Conservation (phyloP, 2,113 vertebrate species). For the Oxygymnocypris stewartii region DNA sequence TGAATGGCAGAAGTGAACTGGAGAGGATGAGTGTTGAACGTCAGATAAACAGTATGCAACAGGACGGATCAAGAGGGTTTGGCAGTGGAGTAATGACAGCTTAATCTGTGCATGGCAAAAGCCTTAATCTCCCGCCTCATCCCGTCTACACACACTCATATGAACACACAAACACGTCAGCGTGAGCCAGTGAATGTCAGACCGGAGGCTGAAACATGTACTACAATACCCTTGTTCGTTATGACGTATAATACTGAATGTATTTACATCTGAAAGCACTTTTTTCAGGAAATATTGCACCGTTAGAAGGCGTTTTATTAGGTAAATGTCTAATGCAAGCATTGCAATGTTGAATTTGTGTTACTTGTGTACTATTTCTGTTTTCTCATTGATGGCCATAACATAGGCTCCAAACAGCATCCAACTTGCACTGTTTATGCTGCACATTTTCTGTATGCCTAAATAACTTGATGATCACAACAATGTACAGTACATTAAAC, state of each 20-base stretch:
- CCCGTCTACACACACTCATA: not conserved
- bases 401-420: too few species aligned
- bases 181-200: not conserved
- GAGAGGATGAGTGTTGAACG: not conserved
- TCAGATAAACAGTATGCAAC: slow-evolving; percentile 37
- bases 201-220: not conserved
- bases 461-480: not conserved
- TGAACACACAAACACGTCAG: not conserved
- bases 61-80: slow-evolving; percentile 34
- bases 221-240: not conserved
- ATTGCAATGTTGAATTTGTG: not conserved
- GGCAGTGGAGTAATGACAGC: slow-evolving; percentile 38
- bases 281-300: not conserved
- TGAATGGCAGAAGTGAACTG: slow-evolving; percentile 35
- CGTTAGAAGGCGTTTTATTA: not conserved
- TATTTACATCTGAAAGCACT: not conserved
- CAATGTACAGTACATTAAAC: not conserved
- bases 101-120: slow-evolving; percentile 40
- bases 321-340: not conserved
- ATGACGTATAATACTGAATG: not conserved
- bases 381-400: not conserved
- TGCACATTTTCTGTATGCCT: not conserved
- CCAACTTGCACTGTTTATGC: not conserved
- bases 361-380: not conserved
- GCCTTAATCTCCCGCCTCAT: slow-evolving; percentile 40